A percentile compares a stretch with the other conserved stretches of the same genome.
phyloP scores from a whole-genome alignment of 2,797 vertebrate genomes.

The Rachycentron canadum region DNA sequence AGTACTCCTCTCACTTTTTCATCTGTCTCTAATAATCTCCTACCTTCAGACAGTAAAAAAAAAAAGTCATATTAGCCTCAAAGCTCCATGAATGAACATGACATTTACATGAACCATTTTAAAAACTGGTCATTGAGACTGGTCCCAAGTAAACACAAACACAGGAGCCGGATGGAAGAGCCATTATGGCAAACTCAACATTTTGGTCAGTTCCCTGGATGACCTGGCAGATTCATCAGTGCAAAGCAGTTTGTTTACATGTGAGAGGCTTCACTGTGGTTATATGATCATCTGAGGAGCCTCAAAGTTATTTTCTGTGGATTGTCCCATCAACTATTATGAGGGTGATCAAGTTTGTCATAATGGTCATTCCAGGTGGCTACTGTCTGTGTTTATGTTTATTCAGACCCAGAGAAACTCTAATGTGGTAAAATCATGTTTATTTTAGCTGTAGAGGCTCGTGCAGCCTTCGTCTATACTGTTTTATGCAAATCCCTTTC shows the following conservation, averaged over 20 bases:
- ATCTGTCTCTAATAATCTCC: neutral
- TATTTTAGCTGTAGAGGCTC: neutral
- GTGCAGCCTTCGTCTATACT: neutral
- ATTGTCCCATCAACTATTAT: no score
- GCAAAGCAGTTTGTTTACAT: no score
- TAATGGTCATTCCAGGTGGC: neutral
- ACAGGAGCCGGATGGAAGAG: neutral
- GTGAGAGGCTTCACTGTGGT: no score
- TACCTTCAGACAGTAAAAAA: neutral
- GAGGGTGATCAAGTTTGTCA: neutral
- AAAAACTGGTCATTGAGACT: neutral
- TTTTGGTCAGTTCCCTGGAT: no score
- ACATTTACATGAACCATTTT: neutral
- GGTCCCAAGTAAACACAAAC: neutral
- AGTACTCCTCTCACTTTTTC: neutral
- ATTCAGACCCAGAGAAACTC: neutral
- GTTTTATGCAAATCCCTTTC: neutral
- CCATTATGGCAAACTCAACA: neutral
- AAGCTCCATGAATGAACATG: neutral
- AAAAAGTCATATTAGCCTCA: neutral
- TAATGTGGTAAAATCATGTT: neutral
- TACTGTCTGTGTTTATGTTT: neutral
- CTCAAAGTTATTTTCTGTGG: no score
- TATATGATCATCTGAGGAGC: no score
- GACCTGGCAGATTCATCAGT: no score